phyloP scores from a whole-genome alignment of 2,113 vertebrate species.

The Conger conger region DNA sequence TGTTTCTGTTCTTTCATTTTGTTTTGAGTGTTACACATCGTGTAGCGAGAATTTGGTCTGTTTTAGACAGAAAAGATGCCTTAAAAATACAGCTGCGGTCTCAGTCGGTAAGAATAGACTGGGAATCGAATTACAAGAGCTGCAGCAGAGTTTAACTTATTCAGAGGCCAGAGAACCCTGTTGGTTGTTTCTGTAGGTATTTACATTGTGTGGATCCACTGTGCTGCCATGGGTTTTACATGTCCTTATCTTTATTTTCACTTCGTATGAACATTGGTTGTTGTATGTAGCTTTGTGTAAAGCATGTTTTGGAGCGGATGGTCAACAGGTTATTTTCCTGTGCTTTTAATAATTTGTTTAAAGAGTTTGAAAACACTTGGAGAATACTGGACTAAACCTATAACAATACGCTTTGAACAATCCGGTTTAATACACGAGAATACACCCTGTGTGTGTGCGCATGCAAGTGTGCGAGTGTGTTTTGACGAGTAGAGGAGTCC shows the following conservation, averaged over 20 bases:
- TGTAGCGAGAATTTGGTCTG: too few relatives aligned
- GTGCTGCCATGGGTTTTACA: not conserved
- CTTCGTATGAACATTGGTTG: too few relatives aligned
- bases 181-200: not conserved
- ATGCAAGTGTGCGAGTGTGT: not conserved
- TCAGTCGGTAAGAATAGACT: not conserved
- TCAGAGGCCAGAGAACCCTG: not conserved
- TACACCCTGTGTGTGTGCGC: not conserved
- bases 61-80: not conserved
- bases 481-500: not conserved
- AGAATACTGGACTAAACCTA: too few relatives aligned
- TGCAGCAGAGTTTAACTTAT: not conserved
- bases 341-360: too few relatives aligned
- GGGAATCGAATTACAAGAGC: not conserved
- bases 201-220: not conserved
- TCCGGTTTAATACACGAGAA: too few relatives aligned
- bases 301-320: too few relatives aligned
- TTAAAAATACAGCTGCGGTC: not conserved
- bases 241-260: too few relatives aligned
- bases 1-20: not conserved
- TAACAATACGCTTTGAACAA: too few relatives aligned
- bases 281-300: too few relatives aligned
- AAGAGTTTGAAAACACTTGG: too few relatives aligned
- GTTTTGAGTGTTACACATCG: not conserved
- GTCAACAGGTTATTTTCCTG: too few relatives aligned